phyloP scores from a whole-genome alignment of 1,140 invertebrate species.

The Paraescarpia echinospica region DNA sequence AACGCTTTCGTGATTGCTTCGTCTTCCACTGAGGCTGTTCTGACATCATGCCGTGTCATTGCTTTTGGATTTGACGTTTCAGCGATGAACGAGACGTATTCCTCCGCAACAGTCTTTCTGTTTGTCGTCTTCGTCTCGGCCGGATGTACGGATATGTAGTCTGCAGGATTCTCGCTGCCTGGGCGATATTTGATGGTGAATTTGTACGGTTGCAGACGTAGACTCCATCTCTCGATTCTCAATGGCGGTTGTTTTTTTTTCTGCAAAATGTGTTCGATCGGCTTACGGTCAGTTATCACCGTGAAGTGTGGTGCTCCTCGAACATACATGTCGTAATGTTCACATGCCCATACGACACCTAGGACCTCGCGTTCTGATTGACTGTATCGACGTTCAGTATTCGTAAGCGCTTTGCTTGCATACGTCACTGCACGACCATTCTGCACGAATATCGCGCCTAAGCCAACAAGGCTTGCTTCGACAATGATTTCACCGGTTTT shows the following conservation, averaged over 20 bases:
- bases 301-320: no score
- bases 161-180: slow-evolving; percentile 12
- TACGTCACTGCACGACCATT: slow-evolving; percentile 56
- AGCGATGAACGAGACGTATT: neutral
- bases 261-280: no score
- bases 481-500: no score
- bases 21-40: neutral
- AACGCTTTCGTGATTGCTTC: neutral
- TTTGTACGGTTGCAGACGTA: slow-evolving; percentile 11
- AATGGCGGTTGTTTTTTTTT: no score
- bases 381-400: slow-evolving; percentile 56
- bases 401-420: slow-evolving; percentile 54
- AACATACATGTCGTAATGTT: slow-evolving; percentile 53
- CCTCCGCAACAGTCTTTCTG: neutral
- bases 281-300: no score
- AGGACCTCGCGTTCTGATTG: slow-evolving; percentile 61
- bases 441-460: slow-evolving; percentile 56
- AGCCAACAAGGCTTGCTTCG: no score
- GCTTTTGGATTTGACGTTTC: slow-evolving; percentile 6
- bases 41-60: neutral
- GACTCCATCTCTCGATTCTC: slow-evolving; percentile 9
- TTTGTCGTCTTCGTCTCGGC: neutral
- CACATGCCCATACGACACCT: slow-evolving; percentile 58
- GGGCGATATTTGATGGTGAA: neutral
- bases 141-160: neutral